Base-by-base conservation (phyloP, 53 echinoderm and acorn worm genomes). In the Luidia sarsii region DNA sequence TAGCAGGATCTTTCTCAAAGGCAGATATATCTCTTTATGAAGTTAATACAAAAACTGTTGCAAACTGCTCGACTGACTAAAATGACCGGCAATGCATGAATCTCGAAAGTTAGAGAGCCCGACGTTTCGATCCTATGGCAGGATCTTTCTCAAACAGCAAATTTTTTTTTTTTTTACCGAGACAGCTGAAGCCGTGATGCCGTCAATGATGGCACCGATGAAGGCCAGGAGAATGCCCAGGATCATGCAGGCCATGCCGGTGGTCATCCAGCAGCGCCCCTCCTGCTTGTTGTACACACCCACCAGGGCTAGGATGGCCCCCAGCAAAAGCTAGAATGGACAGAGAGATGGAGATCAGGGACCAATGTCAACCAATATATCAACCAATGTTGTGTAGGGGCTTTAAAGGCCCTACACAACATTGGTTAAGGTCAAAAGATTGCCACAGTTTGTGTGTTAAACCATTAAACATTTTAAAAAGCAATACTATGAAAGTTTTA, bases 191-290 rank as follows among this genome's bases (percentile, higher is more conserved):
- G 88, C 92, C 9, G 92, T 85, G 10, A 91, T 65, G 4, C 88
- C 92, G 65, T 91, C 91, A 19, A 88, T 85, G 50, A 91, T 85
- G 80, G 92, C 92, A 71, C 92, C 92, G 51, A 88, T 67, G 24
- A 81, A 60, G 1, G 84, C 85, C 8, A 91, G 59, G 7, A 85
- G 23, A 11, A 85, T 48, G 7, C 92, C 88, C 9, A 91, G 49
- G 7, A 81, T 43, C 30, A 91, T 62, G 35, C 85, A 85, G 1
- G 80, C 71, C 6, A 81, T 67, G 7, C 92, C 88, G 5, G 66
- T 36, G 0, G 24, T 57, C 81, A 91, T 91, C 62, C 84, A 88
- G 48, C 81, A 66, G 4, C 71, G n/a, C 1, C 88, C 84, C 31
- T 85, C 84, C 30, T 85, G 88, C 27, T 80, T 88, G 60, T 79